Conservation (phyloP, 2,113 vertebrate species). For the Pseudopodoces humilis region DNA sequence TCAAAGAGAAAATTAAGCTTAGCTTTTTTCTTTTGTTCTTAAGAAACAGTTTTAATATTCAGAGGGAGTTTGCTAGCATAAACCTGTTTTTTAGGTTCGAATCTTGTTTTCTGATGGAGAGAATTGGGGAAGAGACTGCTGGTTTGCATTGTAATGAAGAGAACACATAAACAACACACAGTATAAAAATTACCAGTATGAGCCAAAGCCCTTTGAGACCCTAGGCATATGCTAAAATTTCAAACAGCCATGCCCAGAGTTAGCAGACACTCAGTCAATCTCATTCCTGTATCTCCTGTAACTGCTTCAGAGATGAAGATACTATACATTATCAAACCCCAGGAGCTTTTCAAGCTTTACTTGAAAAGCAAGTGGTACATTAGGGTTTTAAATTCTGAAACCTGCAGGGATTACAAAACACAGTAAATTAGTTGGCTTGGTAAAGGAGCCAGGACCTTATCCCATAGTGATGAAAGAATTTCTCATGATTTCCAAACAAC, state of each 20-base stretch:
- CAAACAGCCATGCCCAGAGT: background rate
- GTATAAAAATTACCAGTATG: background rate
- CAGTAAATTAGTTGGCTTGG: slow-evolving; percentile 38
- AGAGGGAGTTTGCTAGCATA: background rate
- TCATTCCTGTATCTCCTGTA: background rate
- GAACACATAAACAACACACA: background rate
- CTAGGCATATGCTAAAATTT: slow-evolving; percentile 12
- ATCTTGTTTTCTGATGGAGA: background rate
- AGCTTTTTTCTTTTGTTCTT: background rate
- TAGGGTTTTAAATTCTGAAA: slow-evolving; percentile 43
- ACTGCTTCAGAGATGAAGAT: slow-evolving; percentile 2
- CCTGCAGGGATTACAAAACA: background rate
- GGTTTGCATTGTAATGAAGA: background rate
- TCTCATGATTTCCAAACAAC: background rate
- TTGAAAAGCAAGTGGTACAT: slow-evolving; percentile 34
- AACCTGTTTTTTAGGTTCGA: background rate
- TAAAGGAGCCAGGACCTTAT: slow-evolving; percentile 6
- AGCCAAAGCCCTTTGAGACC: background rate
- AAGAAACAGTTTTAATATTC: slow-evolving; percentile 3
- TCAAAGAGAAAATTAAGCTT: slow-evolving; percentile 4
- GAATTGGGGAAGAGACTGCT: background rate
- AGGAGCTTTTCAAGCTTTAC: slow-evolving; percentile 11
- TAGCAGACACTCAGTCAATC: background rate
- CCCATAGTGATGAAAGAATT: slow-evolving; percentile 1
- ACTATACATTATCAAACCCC: slow-evolving; percentile 12